phyloP scores from a whole-genome alignment of 2,113 vertebrate species.

The Sula dactylatra region DNA sequence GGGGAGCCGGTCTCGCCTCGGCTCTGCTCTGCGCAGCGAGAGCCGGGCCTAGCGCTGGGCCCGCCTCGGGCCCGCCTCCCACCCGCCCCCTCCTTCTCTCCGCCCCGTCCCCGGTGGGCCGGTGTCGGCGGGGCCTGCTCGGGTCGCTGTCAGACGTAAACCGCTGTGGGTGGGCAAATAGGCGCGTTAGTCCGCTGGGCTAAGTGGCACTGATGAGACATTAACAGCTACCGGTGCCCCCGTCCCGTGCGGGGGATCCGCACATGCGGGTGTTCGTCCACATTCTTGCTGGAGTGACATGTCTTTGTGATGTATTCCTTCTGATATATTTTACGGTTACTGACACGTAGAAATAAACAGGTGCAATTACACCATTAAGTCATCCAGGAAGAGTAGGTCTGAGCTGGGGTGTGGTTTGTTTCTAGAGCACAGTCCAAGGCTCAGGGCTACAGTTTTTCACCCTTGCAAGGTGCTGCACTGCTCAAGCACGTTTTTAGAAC shows the following conservation, averaged over 20 bases:
- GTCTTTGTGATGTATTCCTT: rapidly evolving
- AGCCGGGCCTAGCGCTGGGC: background rate
- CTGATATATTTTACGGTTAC: rapidly evolving
- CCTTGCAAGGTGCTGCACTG: background rate
- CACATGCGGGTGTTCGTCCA: rapidly evolving
- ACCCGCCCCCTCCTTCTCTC: background rate
- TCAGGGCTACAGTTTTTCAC: background rate
- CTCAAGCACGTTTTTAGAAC: background rate
- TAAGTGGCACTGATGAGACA: rapidly evolving
- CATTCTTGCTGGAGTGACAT: rapidly evolving
- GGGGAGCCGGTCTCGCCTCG: too few species aligned
- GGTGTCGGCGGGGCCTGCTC: background rate
- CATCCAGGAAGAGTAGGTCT: rapidly evolving
- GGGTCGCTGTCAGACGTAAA: rapidly evolving
- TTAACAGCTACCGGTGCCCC: rapidly evolving
- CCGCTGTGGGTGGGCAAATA: rapidly evolving
- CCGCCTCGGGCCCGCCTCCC: background rate
- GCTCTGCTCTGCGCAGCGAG: background rate
- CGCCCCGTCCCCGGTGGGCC: background rate
- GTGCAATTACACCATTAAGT: background rate
- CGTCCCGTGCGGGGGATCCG: rapidly evolving
- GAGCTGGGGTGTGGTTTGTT: background rate
- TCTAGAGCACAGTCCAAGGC: background rate
- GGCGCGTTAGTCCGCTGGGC: rapidly evolving
- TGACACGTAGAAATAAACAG: background rate